Conservation (phyloP, 2,888 invertebrate genomes). For the Calliopum simillimum region DNA sequence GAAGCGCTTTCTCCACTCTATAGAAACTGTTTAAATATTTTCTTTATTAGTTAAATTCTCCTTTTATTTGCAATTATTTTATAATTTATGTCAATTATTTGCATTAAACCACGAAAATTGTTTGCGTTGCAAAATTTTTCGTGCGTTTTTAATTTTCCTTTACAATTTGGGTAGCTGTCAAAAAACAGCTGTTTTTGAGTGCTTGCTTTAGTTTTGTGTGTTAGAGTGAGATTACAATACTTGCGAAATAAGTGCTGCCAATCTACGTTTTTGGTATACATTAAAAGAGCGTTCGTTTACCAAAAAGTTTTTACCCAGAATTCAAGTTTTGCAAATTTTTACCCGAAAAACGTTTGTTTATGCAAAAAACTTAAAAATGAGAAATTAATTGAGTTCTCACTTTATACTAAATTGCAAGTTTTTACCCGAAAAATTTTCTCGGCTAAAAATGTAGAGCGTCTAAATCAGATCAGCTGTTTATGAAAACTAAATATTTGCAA, state of each 20-base stretch:
- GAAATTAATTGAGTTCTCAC: background rate
- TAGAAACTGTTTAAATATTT: background rate
- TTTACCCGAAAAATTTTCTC: background rate
- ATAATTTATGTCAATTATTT: background rate
- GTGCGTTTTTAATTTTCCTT: background rate
- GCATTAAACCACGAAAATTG: background rate
- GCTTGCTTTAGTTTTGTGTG: background rate
- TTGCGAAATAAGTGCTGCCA: no score
- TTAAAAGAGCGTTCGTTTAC: no score
- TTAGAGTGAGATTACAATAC: background rate
- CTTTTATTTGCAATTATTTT: background rate
- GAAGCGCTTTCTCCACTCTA: background rate
- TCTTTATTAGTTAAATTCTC: background rate
- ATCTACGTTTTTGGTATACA: no score
- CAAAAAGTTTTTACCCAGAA: no score
- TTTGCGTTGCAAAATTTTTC: background rate
- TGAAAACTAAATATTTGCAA: no score
- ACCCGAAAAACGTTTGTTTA: no score
- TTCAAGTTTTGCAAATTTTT: no score
- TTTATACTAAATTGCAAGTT: no score
- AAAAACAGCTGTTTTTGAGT: slow-evolving; percentile 28
- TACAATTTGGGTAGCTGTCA: slow-evolving; percentile 28
- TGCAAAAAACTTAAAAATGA: background rate
- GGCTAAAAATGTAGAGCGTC: no score
- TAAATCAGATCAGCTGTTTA: no score